Base-by-base conservation (phyloP, 2,797 vertebrate species). In the Cygnus olor region DNA sequence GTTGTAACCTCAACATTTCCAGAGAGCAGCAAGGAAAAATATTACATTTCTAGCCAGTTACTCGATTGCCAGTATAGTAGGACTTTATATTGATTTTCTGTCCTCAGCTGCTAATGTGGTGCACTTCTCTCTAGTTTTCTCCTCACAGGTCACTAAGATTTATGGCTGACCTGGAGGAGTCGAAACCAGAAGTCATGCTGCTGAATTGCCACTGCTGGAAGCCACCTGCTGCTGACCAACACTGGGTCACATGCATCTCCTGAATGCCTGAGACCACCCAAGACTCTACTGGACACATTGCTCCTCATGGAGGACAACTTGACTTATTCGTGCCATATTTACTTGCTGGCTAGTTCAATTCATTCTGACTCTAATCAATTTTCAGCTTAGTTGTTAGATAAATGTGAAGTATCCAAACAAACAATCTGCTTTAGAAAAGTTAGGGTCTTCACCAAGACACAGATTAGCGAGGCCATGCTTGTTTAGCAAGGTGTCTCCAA, bases 11-110 rank as follows among this genome's bases (percentile, higher is more conserved):
- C 85, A 80, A 64, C 21, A 64, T 94, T 96, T 95, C 38, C 78
- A 87, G 83, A 86, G 74, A 91, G 47, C n/a, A 88, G 20, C n/a
- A 82, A 83, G 68, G 68, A 86, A 85, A 94, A 94, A 69, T 11
- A 92, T 3, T 85, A 4, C 79, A 82, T 95, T 93, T 93, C 77
- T 69, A 94, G 89, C 40, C 81, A 90, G 95, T 93, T 84, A 93
- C 78, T 96, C 4, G 22, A 94, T 40, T 90, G 74, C 93, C 80
- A 86, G 78, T 82, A 53, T 61, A 73, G 44, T 71, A 73, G 65
- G 91, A 80, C 68, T 94, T 89, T 24, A 21, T 91, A 96, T 94
- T 94, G 96, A 95, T 97, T 96, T 96, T 88, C 95, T 97, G 94
- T 95, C 94, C 85, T 96, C 94, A 94, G 96, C 88, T 94, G 58